Percentiles rank a stretch among this genome's conserved stretches.
Conservation (phyloP, 2,797 vertebrate species). For the Amblyopsis hoosieri region DNA sequence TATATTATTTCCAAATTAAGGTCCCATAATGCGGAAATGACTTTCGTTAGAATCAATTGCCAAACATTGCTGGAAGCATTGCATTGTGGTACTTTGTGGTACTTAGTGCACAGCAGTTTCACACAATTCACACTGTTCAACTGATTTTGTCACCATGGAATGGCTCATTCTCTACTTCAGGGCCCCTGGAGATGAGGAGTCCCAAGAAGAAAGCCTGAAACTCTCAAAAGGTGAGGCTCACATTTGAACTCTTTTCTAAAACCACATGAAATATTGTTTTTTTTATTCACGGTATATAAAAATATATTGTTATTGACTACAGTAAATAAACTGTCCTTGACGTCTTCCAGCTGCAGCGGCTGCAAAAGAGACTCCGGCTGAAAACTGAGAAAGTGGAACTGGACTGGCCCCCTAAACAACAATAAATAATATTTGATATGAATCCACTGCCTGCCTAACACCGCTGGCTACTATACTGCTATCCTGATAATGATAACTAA, state of each 20-base stretch:
- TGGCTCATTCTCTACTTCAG: conserved; percentile 68
- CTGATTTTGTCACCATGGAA: conserved; percentile 42
- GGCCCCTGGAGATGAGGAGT: conserved; percentile 87
- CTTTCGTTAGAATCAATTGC: no score
- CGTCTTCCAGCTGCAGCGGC: conserved; percentile 37
- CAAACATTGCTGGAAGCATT: no score
- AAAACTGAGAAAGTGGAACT: conserved; percentile 56
- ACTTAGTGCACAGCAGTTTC: no score
- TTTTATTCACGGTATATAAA: no score
- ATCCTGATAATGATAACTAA: background rate
- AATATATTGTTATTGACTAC: background rate
- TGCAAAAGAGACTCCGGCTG: conserved; percentile 71
- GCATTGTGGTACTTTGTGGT: no score
- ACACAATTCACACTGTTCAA: no score
- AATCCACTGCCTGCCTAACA: conserved; percentile 25
- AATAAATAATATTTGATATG: conserved; percentile 37
- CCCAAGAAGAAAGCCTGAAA: conserved; percentile 87
- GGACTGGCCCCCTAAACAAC: conserved; percentile 32
- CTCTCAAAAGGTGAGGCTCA: conserved; percentile 83
- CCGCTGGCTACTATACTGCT: background rate
- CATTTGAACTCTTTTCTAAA: conserved; percentile 27
- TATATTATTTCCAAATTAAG: no score
- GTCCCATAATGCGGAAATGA: no score
- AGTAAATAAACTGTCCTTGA: conserved; percentile 1
- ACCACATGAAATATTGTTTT: background rate